Evolutionary conservation across 2,888 invertebrate species (phyloP).

Genomic region (Cenopis cana): DNA sequence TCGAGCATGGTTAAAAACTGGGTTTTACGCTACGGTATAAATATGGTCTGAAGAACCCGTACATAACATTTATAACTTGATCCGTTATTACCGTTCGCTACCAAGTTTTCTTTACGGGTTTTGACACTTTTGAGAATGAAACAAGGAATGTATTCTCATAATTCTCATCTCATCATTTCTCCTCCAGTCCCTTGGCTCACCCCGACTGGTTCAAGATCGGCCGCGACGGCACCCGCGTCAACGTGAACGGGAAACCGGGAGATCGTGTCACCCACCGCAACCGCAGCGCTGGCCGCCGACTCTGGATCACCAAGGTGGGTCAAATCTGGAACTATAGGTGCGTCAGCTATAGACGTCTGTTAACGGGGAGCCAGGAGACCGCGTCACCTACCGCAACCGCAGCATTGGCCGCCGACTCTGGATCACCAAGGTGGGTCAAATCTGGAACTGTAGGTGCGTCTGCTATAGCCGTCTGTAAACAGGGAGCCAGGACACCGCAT

Average conservation of each 20-base stretch:
- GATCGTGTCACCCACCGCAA: constrained; percentile 72
- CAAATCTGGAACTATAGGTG: too few species aligned
- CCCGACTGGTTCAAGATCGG: constrained; percentile 73
- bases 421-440: constrained; percentile 60
- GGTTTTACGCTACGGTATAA: too few species aligned
- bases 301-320: constrained; percentile 66
- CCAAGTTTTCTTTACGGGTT: too few species aligned
- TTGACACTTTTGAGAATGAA: too few species aligned
- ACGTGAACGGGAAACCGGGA: constrained; percentile 59
- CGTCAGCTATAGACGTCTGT: too few species aligned
- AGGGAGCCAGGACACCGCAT: constrained; percentile 61
- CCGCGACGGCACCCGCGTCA: constrained; percentile 44
- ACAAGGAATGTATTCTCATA: too few species aligned
- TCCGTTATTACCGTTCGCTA: too few species aligned
- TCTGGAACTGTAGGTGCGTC: too few species aligned
- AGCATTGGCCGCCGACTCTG: constrained; percentile 70
- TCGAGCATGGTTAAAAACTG: too few species aligned
- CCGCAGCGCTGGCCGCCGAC: constrained; percentile 69
- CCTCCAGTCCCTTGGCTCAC: constrained; percentile 65
- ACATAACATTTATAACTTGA: too few species aligned
- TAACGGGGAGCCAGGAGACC: background rate
- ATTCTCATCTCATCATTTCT: background rate
- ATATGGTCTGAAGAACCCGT: too few species aligned
- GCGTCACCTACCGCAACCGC: constrained; percentile 55
- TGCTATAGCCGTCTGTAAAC: too few species aligned